Evolutionary conservation across 2,797 vertebrate species (phyloP).

Genomic region (Chaetophractus vellerosus): DNA sequence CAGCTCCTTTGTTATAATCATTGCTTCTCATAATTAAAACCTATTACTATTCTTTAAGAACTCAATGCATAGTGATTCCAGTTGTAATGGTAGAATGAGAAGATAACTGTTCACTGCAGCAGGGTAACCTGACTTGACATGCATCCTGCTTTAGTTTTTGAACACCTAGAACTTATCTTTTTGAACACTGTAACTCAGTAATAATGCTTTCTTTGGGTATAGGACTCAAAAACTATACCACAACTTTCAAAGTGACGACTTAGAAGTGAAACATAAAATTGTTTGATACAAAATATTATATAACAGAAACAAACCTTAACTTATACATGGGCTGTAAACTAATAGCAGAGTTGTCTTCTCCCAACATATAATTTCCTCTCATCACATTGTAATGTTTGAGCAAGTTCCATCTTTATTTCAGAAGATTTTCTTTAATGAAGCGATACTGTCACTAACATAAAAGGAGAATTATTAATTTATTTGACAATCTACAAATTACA

Average conservation of each 20-base stretch:
- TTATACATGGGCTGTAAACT: background rate
- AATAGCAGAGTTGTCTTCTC: background rate
- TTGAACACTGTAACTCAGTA: background rate
- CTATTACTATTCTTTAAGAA: background rate
- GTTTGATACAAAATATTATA: background rate
- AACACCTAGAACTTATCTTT: background rate
- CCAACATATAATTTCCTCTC: background rate
- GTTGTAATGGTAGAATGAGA: background rate
- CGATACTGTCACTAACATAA: background rate
- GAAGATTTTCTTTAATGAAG: background rate
- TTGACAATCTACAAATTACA: background rate
- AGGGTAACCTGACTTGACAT: background rate
- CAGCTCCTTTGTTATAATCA: background rate
- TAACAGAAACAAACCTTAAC: background rate
- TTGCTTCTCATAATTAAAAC: background rate
- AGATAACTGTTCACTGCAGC: background rate
- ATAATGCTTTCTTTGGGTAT: background rate
- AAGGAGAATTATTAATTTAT: background rate
- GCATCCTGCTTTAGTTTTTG: background rate
- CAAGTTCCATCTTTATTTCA: background rate
- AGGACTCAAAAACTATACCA: background rate
- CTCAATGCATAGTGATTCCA: background rate
- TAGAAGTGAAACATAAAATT: background rate
- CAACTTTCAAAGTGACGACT: constrained; percentile 8
- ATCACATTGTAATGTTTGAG: background rate